A percentile compares a stretch with the other conserved stretches of the same genome.
These are phyloP conservation scores for Drymonia ruficornis DNA, from an alignment of 2,888 invertebrate genomes.

Conservation along the genomic window DNA sequence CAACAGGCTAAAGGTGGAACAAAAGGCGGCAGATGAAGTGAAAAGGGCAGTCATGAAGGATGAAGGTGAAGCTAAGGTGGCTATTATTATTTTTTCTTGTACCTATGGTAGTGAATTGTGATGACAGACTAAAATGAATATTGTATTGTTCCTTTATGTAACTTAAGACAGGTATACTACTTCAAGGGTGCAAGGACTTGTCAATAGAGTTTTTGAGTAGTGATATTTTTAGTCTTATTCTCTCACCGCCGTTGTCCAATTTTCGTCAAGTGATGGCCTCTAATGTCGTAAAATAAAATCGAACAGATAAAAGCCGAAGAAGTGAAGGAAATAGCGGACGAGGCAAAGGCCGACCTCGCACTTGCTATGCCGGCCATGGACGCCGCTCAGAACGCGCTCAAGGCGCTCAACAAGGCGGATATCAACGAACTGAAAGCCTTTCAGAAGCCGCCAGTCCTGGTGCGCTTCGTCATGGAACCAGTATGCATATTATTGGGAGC, in stretches of 20 bases:
- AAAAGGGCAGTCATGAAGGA: conserved; percentile 92
- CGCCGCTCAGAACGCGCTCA: conserved; percentile 92
- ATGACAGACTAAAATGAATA: too few species aligned
- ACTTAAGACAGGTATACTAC: too few species aligned
- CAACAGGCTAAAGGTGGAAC: conserved; percentile 90
- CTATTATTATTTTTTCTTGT: too few species aligned
- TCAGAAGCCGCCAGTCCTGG: conserved; percentile 93
- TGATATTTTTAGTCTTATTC: too few species aligned
- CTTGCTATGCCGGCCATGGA: conserved; percentile 94
- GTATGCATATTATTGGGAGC: conserved; percentile 92
- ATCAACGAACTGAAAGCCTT: conserved; percentile 96
- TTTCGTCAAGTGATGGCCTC: too few species aligned
- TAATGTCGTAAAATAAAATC: too few species aligned
- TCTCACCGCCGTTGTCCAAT: too few species aligned
- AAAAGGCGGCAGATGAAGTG: conserved; percentile 92
- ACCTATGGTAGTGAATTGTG: too few species aligned
- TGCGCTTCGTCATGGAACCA: conserved; percentile 96
- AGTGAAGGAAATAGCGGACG: conserved; percentile 93
- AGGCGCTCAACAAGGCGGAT: conserved; percentile 94
- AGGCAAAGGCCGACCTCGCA: conserved; percentile 94
- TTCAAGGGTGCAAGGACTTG: too few species aligned
- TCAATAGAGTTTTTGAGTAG: too few species aligned
- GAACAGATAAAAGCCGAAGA: conserved; percentile 92
- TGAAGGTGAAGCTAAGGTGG: conserved; percentile 92
- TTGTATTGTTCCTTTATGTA: too few species aligned